Conservation (phyloP, 2,888 invertebrate species). For the Desoria tigrina region DNA sequence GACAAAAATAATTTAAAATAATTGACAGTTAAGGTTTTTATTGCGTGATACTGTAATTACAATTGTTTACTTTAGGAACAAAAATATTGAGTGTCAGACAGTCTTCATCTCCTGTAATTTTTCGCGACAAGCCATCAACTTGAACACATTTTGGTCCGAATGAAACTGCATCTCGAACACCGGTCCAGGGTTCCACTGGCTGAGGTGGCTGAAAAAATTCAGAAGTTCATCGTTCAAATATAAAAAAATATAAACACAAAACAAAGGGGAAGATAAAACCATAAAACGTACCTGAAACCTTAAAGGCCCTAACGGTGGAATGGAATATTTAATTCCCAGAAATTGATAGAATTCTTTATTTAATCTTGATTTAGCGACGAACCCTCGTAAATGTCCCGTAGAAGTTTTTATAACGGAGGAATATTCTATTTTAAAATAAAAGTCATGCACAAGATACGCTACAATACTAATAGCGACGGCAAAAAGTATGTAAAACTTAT, state of each 20-base stretch:
- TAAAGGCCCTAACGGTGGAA: conserved; percentile 19
- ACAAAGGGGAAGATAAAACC: neutral
- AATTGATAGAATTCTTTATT: conserved; percentile 30
- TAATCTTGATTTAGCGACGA: conserved; percentile 27
- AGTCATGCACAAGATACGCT: conserved; percentile 1
- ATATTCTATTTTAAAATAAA: conserved; percentile 11
- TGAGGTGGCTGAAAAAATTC: conserved; percentile 30
- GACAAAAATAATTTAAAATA: neutral
- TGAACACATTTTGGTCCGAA: conserved; percentile 44
- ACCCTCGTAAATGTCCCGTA: conserved; percentile 27
- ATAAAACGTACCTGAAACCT: conserved; percentile 27
- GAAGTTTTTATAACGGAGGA: conserved; percentile 25
- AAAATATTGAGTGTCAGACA: conserved; percentile 42
- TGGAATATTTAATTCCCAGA: conserved; percentile 29
- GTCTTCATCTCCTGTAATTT: conserved; percentile 40
- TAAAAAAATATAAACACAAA: neutral
- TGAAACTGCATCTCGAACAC: conserved; percentile 28
- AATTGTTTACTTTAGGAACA: too few relatives aligned
- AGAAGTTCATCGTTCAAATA: neutral
- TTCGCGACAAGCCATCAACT: conserved; percentile 37
- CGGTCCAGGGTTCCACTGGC: conserved; percentile 39
- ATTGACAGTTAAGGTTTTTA: too few relatives aligned
- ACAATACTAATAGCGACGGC: neutral
- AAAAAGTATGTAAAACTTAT: too few relatives aligned
- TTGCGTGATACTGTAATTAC: too few relatives aligned